Evolutionary conservation across 1,140 invertebrate species (phyloP).

Genomic region (Zaprionus lachaisei): DNA sequence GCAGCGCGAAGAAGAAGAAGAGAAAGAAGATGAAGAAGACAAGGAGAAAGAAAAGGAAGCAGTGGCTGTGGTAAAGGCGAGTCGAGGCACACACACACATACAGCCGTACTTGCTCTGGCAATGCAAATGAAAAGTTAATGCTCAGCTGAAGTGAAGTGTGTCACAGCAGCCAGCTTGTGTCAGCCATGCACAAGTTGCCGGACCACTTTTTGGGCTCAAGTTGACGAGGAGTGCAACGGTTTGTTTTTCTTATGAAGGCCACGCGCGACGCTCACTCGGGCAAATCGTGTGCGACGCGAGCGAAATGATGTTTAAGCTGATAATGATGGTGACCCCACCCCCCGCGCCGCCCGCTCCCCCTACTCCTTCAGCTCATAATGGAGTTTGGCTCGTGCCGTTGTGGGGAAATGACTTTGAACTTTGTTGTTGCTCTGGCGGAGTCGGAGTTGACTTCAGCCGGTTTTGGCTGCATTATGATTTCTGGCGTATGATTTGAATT

Average conservation of each 20-base stretch:
- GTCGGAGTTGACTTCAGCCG: constrained; percentile 24
- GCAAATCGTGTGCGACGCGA: constrained; percentile 58
- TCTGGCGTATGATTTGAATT: constrained; percentile 56
- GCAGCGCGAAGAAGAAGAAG: constrained; percentile 36
- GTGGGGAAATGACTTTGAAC: constrained; percentile 78
- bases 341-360: too few species aligned
- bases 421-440: constrained; percentile 63
- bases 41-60: not conserved
- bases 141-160: not conserved
- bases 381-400: constrained; percentile 65
- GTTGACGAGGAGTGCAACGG: constrained; percentile 38
- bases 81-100: not conserved
- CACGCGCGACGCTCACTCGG: constrained; percentile 49
- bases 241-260: constrained; percentile 65
- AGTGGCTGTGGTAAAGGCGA: not conserved
- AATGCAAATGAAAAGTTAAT: constrained; percentile 16
- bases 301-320: not conserved
- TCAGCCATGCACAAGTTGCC: constrained; percentile 31
- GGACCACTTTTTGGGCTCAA: constrained; percentile 56
- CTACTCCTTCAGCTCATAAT: not conserved
- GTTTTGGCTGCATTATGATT: constrained; percentile 55
- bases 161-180: constrained; percentile 56
- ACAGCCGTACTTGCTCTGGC: not conserved
- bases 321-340: constrained; percentile 1
- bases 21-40: not conserved